Conservation (phyloP, 2,113 vertebrate species). For the Mus musculus region GRCm39 chr7:92740501-92741000, state of each 20-base stretch:
- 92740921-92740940: not conserved
- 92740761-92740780: not conserved
- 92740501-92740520: not conserved
- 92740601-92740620: not conserved
- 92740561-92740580: not conserved
- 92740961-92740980: not conserved
- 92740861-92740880: not conserved
- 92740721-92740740: not conserved
- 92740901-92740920: not conserved
- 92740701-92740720: not conserved
- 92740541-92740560: not conserved
- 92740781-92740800: not conserved
- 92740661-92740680: not conserved
- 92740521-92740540: not conserved
- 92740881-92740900: not conserved
- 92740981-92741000: not conserved
- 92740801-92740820: not conserved
- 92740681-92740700: not conserved
- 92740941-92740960: not conserved
- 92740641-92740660: not conserved
- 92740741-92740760: not conserved
- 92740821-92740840: not conserved
- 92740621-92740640: not conserved
- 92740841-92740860: not conserved
- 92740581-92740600: not conserved